phyloP scores from a whole-genome alignment of 2,113 vertebrate genomes.

The Mola mola region DNA sequence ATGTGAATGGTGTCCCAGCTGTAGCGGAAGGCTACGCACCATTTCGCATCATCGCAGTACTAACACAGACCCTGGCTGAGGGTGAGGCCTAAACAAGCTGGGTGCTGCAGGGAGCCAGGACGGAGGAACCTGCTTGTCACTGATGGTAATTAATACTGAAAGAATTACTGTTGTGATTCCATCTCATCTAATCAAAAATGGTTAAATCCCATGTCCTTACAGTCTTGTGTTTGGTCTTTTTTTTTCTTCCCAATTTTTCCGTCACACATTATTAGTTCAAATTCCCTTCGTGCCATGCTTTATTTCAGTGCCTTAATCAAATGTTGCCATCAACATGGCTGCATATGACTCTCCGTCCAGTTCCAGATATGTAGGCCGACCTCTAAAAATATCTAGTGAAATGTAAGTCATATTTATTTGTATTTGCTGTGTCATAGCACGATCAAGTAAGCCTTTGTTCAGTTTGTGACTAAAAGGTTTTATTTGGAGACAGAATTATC shows the following conservation, averaged over 20 bases:
- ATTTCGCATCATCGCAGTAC: slow-evolving; percentile 17
- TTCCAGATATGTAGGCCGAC: not conserved
- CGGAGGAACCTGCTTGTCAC: slow-evolving; percentile 19
- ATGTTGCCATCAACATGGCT: not conserved
- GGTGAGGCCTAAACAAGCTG: slow-evolving; percentile 20
- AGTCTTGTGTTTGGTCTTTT: not conserved
- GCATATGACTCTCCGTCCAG: not conserved
- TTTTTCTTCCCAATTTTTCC: not conserved
- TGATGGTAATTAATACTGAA: slow-evolving; percentile 41
- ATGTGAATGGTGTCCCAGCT: slow-evolving; percentile 42
- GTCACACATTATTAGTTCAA: not conserved
- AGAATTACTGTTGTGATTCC: slow-evolving; percentile 26
- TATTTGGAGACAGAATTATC: too few species aligned
- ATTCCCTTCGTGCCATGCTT: not conserved
- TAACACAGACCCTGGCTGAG: slow-evolving; percentile 28
- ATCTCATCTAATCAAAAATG: slow-evolving; percentile 16
- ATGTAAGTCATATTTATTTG: too few species aligned
- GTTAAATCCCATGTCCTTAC: not conserved
- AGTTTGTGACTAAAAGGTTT: not conserved
- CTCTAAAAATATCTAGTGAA: not conserved
- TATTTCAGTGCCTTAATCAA: not conserved
- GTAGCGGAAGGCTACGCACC: slow-evolving; percentile 22
- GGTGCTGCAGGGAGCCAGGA: not conserved
- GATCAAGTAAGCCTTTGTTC: not conserved
- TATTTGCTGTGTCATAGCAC: not conserved